A percentile compares a stretch with the other conserved stretches of the same genome.
Evolutionary conservation across 1,140 invertebrate species (phyloP).

Genomic region (Marisa cornuarietis): DNA sequence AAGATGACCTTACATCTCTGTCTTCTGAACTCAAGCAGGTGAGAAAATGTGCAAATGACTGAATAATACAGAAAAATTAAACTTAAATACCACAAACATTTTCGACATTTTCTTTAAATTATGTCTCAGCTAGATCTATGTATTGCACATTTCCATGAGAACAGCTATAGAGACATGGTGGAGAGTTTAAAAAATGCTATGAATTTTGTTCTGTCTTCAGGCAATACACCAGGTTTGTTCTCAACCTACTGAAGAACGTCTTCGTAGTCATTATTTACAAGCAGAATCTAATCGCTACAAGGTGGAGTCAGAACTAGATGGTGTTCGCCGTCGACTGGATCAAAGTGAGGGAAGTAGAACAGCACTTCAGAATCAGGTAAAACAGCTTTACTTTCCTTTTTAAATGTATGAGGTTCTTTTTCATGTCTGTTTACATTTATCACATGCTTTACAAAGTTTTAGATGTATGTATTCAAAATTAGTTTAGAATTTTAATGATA

Average conservation of each 20-base stretch:
- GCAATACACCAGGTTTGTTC: conserved; percentile 44
- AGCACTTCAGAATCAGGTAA: conserved; percentile 54
- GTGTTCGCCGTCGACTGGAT: conserved; percentile 55
- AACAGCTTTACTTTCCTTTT: not conserved
- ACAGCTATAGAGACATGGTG: no score
- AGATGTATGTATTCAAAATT: no score
- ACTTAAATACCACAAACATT: no score
- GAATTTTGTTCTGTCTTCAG: conserved; percentile 32
- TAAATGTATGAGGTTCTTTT: no score
- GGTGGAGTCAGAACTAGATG: conserved; percentile 57
- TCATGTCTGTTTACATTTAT: no score
- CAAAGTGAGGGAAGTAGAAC: conserved; percentile 58
- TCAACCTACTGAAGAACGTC: conserved; percentile 41
- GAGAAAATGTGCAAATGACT: not conserved
- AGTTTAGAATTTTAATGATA: not conserved
- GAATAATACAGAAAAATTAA: no score
- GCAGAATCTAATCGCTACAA: conserved; percentile 53
- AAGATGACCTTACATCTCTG: conserved; percentile 44
- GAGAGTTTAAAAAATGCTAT: not conserved
- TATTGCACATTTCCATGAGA: no score
- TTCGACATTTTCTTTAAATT: no score
- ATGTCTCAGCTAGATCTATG: no score
- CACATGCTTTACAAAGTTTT: no score
- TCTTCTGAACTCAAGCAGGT: conserved; percentile 52
- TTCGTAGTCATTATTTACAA: conserved; percentile 46